Conservation (phyloP, 2,888 invertebrate genomes). For the Lycocerus yunnanus region DNA sequence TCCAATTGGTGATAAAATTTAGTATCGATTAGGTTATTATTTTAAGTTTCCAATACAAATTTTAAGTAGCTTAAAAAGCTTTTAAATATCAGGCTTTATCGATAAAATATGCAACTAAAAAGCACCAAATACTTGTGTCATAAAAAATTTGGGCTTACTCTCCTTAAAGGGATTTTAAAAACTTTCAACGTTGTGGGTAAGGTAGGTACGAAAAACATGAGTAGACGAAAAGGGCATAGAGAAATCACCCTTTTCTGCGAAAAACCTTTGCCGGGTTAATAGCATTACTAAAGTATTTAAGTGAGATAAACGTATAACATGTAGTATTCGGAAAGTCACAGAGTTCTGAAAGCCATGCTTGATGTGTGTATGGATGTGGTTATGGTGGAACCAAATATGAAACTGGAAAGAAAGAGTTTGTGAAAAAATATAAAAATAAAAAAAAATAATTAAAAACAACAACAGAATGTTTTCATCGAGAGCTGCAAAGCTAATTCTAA, state of each 20-base stretch:
- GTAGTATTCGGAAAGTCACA: background rate
- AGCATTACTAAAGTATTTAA: background rate
- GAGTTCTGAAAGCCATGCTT: too few species aligned
- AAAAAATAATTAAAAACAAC: too few species aligned
- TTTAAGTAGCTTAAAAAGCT: background rate
- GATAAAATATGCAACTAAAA: background rate
- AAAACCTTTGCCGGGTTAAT: too few species aligned
- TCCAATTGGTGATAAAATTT: background rate
- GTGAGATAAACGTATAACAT: background rate
- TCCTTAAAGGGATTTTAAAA: background rate
- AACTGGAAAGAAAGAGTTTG: too few species aligned
- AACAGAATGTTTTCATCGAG: too few species aligned
- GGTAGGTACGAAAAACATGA: background rate
- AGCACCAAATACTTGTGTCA: background rate
- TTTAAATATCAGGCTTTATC: background rate
- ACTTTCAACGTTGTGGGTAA: background rate
- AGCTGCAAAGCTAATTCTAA: too few species aligned
- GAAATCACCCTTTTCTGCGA: background rate
- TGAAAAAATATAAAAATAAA: too few species aligned
- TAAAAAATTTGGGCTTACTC: background rate
- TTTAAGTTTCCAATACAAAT: background rate
- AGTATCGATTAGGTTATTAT: background rate
- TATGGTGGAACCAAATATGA: too few species aligned
- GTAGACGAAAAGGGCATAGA: background rate
- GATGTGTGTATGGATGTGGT: too few species aligned